These are phyloP conservation scores for Lerema accius DNA, from an alignment of 1,140 invertebrate genomes.

Conservation along the genomic window DNA sequence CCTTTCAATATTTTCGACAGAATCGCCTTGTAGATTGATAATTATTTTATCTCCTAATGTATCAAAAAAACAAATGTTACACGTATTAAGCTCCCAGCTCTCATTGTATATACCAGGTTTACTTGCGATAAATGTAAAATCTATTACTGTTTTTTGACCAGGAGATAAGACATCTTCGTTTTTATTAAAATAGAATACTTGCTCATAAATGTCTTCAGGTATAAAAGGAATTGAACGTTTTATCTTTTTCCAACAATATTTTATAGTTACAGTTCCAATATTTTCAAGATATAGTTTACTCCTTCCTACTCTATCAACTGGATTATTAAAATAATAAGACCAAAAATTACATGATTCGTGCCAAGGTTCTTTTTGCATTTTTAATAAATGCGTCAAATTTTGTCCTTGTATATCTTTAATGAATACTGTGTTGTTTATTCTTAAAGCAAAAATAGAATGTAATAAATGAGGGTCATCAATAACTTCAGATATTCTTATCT, in stretches of 20 bases:
- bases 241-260: slow-evolving; percentile 74
- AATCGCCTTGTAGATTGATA: slow-evolving; percentile 60
- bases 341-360: slow-evolving; percentile 58
- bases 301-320: slow-evolving; percentile 56
- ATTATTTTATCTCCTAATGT: slow-evolving; percentile 47
- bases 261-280: slow-evolving; percentile 63
- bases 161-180: slow-evolving; percentile 70
- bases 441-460: slow-evolving; percentile 51
- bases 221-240: slow-evolving; percentile 55
- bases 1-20: slow-evolving; percentile 52
- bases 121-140: slow-evolving; percentile 63
- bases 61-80: slow-evolving; percentile 63
- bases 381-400: slow-evolving; percentile 39
- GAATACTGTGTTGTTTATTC: slow-evolving; percentile 68
- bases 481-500: slow-evolving; percentile 38
- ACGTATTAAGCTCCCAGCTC: slow-evolving; percentile 61
- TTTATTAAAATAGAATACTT: slow-evolving; percentile 76
- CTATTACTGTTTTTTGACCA: slow-evolving; percentile 60
- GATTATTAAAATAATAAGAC: slow-evolving; percentile 73
- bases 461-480: slow-evolving; percentile 22
- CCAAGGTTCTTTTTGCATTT: slow-evolving; percentile 55
- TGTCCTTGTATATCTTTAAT: slow-evolving; percentile 52
- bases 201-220: slow-evolving; percentile 54
- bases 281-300: slow-evolving; percentile 65
- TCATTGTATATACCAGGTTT: slow-evolving; percentile 61